Percentiles rank a stretch among this genome's conserved stretches.
phyloP scores from a whole-genome alignment of 2,113 vertebrate genomes.

The Scartelaos histophorus region DNA sequence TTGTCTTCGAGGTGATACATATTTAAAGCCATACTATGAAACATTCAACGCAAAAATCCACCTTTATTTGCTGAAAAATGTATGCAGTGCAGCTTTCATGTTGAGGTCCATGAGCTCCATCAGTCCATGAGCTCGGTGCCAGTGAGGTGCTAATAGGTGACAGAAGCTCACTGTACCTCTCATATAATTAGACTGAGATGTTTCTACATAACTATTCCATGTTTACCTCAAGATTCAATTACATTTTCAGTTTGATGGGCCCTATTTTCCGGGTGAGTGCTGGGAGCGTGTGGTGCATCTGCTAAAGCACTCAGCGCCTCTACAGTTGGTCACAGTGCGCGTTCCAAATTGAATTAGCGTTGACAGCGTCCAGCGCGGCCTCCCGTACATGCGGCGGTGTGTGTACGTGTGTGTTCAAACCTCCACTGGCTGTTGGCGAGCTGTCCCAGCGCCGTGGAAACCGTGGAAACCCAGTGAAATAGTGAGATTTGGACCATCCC shows the following conservation, averaged over 20 bases:
- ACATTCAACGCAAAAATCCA: neutral
- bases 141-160: too few species aligned
- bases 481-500: conserved; percentile 51
- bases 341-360: conserved; percentile 94
- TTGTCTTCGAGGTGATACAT: neutral
- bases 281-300: conserved; percentile 76
- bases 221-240: neutral
- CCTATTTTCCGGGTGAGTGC: conserved; percentile 27
- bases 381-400: conserved; percentile 60
- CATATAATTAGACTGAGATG: too few species aligned
- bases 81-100: too few species aligned
- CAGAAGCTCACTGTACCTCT: too few species aligned
- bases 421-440: conserved; percentile 58
- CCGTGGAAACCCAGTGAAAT: conserved; percentile 38
- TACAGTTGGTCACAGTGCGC: conserved; percentile 86
- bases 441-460: conserved; percentile 31
- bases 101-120: too few species aligned
- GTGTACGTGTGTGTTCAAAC: conserved; percentile 57
- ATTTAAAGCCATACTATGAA: neutral
- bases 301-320: conserved; percentile 81
- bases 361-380: conserved; percentile 84
- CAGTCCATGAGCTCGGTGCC: too few species aligned
- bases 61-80: too few species aligned
- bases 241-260: conserved; percentile 5
- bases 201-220: too few species aligned